A percentile compares a stretch with the other conserved stretches of the same genome.
phyloP scores from a whole-genome alignment of 2,113 vertebrate genomes.

The Mystacornis crossleyi region DNA sequence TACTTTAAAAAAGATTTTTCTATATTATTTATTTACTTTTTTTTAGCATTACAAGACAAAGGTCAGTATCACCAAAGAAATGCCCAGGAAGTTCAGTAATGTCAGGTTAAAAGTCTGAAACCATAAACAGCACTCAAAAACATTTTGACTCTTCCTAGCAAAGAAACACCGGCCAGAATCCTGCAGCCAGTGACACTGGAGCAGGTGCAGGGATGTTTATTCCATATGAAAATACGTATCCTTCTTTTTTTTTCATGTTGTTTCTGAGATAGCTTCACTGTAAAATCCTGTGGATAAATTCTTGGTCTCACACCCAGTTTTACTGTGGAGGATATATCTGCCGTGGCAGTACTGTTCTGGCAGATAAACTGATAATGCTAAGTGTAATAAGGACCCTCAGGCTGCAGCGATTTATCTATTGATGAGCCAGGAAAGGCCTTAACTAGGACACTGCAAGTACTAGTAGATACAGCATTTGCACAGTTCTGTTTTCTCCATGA shows the following conservation, averaged over 20 bases:
- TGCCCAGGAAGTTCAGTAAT: not conserved
- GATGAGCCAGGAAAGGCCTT: not conserved
- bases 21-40: not conserved
- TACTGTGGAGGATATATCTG: not conserved
- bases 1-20: not conserved
- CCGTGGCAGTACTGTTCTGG: not conserved
- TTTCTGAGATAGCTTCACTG: not conserved
- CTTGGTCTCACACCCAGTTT: not conserved
- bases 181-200: fast-evolving
- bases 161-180: not conserved
- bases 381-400: not conserved
- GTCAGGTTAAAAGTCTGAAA: not conserved
- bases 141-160: not conserved
- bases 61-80: not conserved
- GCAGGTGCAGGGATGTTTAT: not conserved
- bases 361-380: not conserved
- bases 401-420: not conserved
- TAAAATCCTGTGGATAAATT: not conserved
- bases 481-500: not conserved
- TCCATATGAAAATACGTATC: not conserved
- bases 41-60: not conserved
- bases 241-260: no score
- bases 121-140: not conserved
- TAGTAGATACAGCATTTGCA: not conserved
- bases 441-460: not conserved